Base-by-base conservation (phyloP, 23 tunicate genomes). In the Trididemnum clinides region DNA sequence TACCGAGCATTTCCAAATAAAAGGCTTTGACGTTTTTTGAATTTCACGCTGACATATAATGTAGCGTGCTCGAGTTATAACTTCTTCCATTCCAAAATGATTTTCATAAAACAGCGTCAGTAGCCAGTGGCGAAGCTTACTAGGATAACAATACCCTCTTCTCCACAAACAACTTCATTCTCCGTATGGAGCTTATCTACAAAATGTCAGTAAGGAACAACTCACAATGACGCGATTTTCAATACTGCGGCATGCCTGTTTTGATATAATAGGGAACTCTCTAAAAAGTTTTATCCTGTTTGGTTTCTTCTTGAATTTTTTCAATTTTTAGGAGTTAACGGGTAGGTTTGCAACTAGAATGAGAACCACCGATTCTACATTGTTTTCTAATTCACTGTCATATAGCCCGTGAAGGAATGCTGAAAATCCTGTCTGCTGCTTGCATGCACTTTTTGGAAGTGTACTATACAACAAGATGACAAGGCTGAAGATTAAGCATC, bases 401-500 rank as follows among this genome's bases (percentile, higher is more conserved):
- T 10, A 10, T 7, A 10, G 15, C 15, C 54, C 54, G 10, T 44
- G 54, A n/a, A n/a, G 3, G 25, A n/a, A 36, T 7, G 79, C 78
- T 83, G 28, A 79, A 70, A 39, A 69, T 44, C 12, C 64, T 69
- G 31, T 83, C 80, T 38, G 87, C 87, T 21, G 64, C 28, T 4
- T 37, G 38, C 80, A 83, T 31, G 28, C 28, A 19, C 31, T 38
- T 44, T 10, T 15, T 15, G 15, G 54, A 15, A 7, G 15, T 44
- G 15, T 44, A 44, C 12, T 28, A 36, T 19, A 83, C 77, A 19
- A 44, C 30, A 2, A 83, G 64, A 26, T 35, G 20, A 65, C 70
- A 83, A 15, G 78, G 63, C 25, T 83, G 87, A 21, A 83, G 64
- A 62, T 57, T 27, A 74, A 83, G 34, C 79, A 83, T 69, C 64